Percentiles rank a stretch among this genome's conserved stretches.
phyloP scores from a whole-genome alignment of 2,113 vertebrate species.

The Elephas maximus region DNA sequence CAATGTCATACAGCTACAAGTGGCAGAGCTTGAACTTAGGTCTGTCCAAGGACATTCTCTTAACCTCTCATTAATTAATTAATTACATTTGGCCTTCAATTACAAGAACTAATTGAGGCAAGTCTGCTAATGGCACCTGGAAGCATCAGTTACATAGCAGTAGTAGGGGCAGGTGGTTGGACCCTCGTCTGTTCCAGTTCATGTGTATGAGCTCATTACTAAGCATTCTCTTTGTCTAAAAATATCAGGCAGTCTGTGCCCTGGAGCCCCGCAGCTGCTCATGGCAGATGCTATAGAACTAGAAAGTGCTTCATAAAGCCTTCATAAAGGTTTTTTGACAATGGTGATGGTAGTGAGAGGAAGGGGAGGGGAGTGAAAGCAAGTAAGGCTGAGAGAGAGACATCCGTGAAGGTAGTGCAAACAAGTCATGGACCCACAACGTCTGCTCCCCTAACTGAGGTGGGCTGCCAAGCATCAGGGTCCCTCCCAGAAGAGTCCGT shows the following conservation, averaged over 20 bases:
- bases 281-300: slow-evolving; percentile 8
- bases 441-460: background rate
- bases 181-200: slow-evolving; percentile 49
- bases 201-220: slow-evolving; percentile 40
- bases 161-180: slow-evolving; percentile 42
- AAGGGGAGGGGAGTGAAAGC: background rate
- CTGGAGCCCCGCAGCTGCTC: slow-evolving; percentile 57
- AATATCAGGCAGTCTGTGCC: slow-evolving; percentile 44
- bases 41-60: background rate
- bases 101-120: slow-evolving; percentile 1
- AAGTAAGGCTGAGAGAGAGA: slow-evolving; percentile 26
- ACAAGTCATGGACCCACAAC: background rate
- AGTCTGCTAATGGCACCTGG: background rate
- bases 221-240: slow-evolving; percentile 72
- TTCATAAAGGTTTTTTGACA: slow-evolving; percentile 12
- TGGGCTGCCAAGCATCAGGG: background rate
- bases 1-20: background rate
- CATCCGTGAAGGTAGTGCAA: background rate
- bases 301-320: background rate
- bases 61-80: slow-evolving; percentile 2
- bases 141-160: background rate
- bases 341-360: background rate
- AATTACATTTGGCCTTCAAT: background rate
- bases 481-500: background rate
- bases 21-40: slow-evolving; percentile 29